Percentiles rank a stretch among this genome's conserved stretches.
Evolutionary conservation across 2,888 invertebrate genomes (phyloP).

Genomic region (Molorchus minor): DNA sequence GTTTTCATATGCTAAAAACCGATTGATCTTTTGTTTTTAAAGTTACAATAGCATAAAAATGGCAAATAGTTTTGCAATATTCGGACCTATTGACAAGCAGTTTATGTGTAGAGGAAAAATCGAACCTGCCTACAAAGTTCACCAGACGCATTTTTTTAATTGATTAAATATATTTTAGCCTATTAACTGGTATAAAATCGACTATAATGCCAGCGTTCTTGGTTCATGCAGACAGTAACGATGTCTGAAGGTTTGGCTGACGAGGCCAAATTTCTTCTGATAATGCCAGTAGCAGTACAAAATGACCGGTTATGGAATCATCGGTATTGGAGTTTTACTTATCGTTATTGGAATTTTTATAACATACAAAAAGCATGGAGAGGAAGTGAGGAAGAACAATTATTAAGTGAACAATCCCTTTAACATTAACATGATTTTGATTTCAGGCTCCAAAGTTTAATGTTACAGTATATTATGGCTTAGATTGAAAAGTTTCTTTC

Average conservation of each 20-base stretch:
- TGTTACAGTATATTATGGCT: conserved; percentile 1
- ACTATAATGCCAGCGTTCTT: conserved; percentile 77
- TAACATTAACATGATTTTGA: conserved; percentile 41
- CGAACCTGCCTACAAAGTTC: background rate
- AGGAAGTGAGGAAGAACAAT: conserved; percentile 57
- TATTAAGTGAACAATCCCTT: conserved; percentile 50
- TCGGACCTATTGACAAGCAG: no score
- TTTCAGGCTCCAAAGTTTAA: conserved; percentile 29
- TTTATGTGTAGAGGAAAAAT: no score
- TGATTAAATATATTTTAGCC: conserved; percentile 60
- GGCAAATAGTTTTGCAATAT: no score
- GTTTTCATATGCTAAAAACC: no score
- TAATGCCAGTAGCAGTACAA: conserved; percentile 65
- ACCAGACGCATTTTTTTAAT: conserved; percentile 1
- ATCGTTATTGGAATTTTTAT: conserved; percentile 57
- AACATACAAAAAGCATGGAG: conserved; percentile 53
- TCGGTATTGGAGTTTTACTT: conserved; percentile 61
- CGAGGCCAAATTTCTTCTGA: conserved; percentile 66
- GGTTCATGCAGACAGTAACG: conserved; percentile 76
- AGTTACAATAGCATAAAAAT: no score
- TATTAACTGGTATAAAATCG: conserved; percentile 66
- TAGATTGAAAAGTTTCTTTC: background rate
- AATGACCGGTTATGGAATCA: conserved; percentile 68
- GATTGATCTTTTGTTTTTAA: no score
- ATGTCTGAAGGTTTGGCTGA: conserved; percentile 68